phyloP scores from a whole-genome alignment of 2,797 vertebrate species.

The Alexandromys oeconomus region DNA sequence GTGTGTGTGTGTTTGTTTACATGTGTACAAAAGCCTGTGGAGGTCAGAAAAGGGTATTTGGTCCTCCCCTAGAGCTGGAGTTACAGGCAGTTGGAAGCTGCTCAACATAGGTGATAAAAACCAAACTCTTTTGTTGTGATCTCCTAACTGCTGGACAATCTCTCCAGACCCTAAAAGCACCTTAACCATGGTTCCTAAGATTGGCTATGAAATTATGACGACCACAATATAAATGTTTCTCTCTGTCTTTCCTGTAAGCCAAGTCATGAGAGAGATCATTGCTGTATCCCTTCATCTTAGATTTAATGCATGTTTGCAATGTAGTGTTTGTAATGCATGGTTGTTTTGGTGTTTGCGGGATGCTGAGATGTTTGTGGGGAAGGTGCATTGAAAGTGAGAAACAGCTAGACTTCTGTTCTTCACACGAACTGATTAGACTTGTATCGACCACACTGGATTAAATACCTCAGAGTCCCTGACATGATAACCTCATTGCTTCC shows the following conservation, averaged over 20 bases:
- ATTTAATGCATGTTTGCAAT: background rate
- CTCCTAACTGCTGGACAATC: background rate
- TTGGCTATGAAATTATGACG: conserved; percentile 15
- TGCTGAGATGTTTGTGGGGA: background rate
- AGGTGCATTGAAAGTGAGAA: background rate
- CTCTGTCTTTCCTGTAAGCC: background rate
- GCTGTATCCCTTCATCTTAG: background rate
- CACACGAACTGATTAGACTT: background rate
- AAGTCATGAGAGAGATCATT: background rate
- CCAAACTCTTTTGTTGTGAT: background rate
- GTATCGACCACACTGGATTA: background rate
- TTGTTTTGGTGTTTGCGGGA: background rate
- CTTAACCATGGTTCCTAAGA: background rate
- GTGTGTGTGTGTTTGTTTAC: background rate
- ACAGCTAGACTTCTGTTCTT: background rate
- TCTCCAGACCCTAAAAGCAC: background rate
- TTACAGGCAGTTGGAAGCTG: background rate
- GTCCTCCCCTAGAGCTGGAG: too few species aligned
- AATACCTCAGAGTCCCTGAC: background rate
- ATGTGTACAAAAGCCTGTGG: background rate
- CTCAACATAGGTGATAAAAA: background rate
- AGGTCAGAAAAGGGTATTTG: background rate
- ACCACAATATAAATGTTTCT: background rate
- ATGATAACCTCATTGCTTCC: background rate
- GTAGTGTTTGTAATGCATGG: background rate